Percentiles rank a stretch among this genome's conserved stretches.
Conservation (phyloP, 2,113 vertebrate genomes). For the Hemichromis elongatus region DNA sequence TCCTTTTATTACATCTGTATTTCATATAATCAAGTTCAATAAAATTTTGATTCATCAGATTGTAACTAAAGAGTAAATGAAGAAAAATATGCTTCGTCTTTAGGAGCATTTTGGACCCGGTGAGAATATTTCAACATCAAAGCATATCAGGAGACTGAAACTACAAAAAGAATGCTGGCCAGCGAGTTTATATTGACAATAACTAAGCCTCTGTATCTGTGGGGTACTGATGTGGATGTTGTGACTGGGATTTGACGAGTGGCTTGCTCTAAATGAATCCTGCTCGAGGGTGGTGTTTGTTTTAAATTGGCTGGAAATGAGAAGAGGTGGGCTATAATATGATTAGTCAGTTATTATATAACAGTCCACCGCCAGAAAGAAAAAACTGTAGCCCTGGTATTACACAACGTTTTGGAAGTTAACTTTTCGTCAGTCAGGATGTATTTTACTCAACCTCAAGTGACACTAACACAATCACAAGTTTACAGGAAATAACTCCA, state of each 20-base stretch:
- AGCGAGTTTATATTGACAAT: neutral
- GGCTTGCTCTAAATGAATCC: neutral
- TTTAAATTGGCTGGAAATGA: neutral
- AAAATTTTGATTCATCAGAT: neutral
- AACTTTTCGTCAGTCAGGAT: neutral
- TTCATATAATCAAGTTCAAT: neutral
- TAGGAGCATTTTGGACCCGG: neutral
- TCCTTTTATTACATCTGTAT: neutral
- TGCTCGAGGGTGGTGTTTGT: neutral
- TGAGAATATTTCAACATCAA: neutral
- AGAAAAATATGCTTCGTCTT: neutral
- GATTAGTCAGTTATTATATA: neutral
- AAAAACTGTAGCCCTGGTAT: neutral
- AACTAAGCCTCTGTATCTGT: neutral
- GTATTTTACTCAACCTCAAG: neutral
- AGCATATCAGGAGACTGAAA: neutral
- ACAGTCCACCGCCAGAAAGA: neutral
- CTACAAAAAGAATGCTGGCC: neutral
- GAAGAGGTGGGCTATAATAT: neutral
- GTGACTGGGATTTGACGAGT: neutral
- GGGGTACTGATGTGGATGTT: neutral
- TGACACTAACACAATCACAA: neutral
- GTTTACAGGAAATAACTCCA: neutral
- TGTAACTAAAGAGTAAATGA: neutral
- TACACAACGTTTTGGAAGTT: neutral